Evolutionary conservation across 2,113 vertebrate species (phyloP).

Genomic region (Ranitomeya variabilis): DNA sequence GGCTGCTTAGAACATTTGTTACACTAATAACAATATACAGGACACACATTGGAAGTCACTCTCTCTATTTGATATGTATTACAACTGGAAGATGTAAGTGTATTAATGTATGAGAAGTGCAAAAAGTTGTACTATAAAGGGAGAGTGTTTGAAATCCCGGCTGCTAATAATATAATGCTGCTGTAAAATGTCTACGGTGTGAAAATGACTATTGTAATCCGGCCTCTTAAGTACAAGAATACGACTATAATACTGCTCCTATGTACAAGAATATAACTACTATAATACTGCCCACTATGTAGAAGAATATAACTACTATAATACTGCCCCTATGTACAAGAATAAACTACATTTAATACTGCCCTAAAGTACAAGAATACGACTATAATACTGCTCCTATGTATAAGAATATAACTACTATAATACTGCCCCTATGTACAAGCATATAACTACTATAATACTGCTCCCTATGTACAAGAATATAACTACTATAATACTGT

Average conservation of each 20-base stretch:
- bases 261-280: not conserved
- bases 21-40: constrained; percentile 44
- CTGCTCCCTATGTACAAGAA: not conserved
- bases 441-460: constrained; percentile 11
- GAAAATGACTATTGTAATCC: not conserved
- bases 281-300: not conserved
- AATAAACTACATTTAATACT: not conserved
- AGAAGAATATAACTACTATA: not conserved
- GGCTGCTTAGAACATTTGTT: constrained; percentile 29
- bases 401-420: not conserved
- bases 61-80: not conserved
- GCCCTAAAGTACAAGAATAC: not conserved
- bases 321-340: too few species aligned
- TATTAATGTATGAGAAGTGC: not conserved
- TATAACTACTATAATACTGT: not conserved
- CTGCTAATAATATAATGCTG: not conserved
- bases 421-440: not conserved
- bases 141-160: not conserved
- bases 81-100: not conserved
- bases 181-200: too few species aligned
- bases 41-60: constrained; percentile 32
- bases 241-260: not conserved
- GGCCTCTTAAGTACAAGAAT: not conserved
- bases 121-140: not conserved
- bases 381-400: not conserved